These are phyloP conservation scores for Maniola hyperantus DNA, from an alignment of 2,888 invertebrate genomes.

Conservation along the genomic window DNA sequence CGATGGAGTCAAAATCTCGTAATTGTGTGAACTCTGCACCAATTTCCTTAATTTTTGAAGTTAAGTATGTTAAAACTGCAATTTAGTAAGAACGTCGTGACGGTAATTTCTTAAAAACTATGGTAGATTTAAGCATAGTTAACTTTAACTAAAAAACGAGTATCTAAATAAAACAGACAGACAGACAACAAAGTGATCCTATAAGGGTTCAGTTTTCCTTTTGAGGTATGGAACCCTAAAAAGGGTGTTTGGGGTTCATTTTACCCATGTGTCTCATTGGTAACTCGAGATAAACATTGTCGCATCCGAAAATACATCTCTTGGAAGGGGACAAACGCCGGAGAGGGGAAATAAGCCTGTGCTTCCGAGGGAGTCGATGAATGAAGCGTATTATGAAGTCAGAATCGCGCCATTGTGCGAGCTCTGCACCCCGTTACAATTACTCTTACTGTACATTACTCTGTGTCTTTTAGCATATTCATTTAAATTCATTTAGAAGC, in stretches of 20 bases:
- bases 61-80: no score
- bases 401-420: constrained; percentile 31
- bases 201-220: no score
- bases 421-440: background rate
- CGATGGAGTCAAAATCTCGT: constrained; percentile 41
- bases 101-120: no score
- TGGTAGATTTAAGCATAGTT: no score
- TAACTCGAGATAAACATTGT: constrained; percentile 68
- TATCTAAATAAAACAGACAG: no score
- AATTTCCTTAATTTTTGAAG: no score
- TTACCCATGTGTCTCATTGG: constrained; percentile 49
- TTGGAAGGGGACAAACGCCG: constrained; percentile 73
- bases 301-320: constrained; percentile 71
- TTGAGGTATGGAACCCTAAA: no score
- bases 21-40: constrained; percentile 13
- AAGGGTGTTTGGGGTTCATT: constrained; percentile 1
- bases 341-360: constrained; percentile 65
- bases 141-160: no score
- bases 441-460: constrained; percentile 1
- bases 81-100: no score
- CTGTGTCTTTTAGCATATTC: background rate
- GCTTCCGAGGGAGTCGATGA: constrained; percentile 49
- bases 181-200: no score
- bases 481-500: no score
- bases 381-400: constrained; percentile 42